phyloP scores from a whole-genome alignment of 2,797 vertebrate species.

The Gymnothorax reevesii region DNA sequence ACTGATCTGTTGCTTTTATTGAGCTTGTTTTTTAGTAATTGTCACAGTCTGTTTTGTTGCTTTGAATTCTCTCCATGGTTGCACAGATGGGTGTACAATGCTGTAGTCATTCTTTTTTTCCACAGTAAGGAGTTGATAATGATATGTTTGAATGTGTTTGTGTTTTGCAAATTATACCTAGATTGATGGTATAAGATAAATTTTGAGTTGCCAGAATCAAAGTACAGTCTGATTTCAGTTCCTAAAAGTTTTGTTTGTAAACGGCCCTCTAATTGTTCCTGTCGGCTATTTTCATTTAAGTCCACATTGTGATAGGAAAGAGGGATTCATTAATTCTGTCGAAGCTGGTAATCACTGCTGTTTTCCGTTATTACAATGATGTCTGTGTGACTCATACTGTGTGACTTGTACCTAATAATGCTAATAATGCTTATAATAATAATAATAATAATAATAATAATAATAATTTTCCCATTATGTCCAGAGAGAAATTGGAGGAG shows the following conservation, averaged over 20 bases:
- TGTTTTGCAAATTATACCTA: conserved; percentile 20
- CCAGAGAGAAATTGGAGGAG: not conserved
- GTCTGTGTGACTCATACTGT: not conserved
- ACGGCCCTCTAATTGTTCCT: conserved; percentile 5
- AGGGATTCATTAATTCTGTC: conserved; percentile 21
- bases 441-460: not conserved
- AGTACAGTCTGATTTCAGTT: conserved; percentile 14
- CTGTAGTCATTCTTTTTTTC: conserved; percentile 13
- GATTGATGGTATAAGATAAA: conserved; percentile 14
- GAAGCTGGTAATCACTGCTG: conserved; percentile 21
- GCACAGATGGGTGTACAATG: conserved; percentile 6
- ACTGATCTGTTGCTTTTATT: not conserved
- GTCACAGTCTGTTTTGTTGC: not conserved
- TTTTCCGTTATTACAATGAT: conserved; percentile 13
- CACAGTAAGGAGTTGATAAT: conserved; percentile 21
- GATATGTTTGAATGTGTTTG: conserved; percentile 23
- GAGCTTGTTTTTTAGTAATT: not conserved
- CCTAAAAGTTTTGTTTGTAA: conserved; percentile 21
- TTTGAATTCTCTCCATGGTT: conserved; percentile 7
- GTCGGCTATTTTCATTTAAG: conserved; percentile 12
- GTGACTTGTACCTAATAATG: not conserved
- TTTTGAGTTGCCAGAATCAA: not conserved
- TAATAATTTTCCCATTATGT: conserved; percentile 16
- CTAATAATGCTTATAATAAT: too few species aligned
- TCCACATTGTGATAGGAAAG: conserved; percentile 16